phyloP scores from a whole-genome alignment of 2,113 vertebrate genomes.

The Neomonachus schauinslandi region DNA sequence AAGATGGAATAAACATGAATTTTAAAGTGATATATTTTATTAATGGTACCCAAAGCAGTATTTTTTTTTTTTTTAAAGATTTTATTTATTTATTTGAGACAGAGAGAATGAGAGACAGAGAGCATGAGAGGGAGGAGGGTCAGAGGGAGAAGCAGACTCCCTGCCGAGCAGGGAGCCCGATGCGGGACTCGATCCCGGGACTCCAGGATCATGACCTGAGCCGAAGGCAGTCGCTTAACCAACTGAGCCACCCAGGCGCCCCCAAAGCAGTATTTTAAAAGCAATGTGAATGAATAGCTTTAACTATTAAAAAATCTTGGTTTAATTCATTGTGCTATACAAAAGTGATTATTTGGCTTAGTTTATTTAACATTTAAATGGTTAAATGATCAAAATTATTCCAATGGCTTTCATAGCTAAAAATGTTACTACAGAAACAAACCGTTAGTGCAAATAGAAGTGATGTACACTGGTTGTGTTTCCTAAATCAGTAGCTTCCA shows the following conservation, averaged over 20 bases:
- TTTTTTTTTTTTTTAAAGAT: too few relatives aligned
- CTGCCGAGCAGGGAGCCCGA: too few relatives aligned
- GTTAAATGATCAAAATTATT: background rate
- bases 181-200: too few relatives aligned
- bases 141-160: too few relatives aligned
- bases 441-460: background rate
- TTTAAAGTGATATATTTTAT: background rate
- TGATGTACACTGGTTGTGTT: background rate
- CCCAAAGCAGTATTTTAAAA: background rate
- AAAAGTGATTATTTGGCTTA: conserved; percentile 9
- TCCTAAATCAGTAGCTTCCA: background rate
- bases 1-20: background rate
- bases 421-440: background rate
- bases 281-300: background rate
- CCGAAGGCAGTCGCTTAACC: too few relatives aligned
- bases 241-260: too few relatives aligned
- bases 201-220: too few relatives aligned
- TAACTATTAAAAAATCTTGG: background rate
- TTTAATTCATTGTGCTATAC: background rate
- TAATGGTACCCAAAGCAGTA: background rate
- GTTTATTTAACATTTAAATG: background rate
- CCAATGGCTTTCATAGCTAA: background rate
- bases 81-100: too few relatives aligned
- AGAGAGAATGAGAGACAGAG: too few relatives aligned
- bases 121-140: too few relatives aligned